A percentile compares a stretch with the other conserved stretches of the same genome.
phyloP scores from a whole-genome alignment of 1,140 invertebrate species.

The Aphelinus certus region DNA sequence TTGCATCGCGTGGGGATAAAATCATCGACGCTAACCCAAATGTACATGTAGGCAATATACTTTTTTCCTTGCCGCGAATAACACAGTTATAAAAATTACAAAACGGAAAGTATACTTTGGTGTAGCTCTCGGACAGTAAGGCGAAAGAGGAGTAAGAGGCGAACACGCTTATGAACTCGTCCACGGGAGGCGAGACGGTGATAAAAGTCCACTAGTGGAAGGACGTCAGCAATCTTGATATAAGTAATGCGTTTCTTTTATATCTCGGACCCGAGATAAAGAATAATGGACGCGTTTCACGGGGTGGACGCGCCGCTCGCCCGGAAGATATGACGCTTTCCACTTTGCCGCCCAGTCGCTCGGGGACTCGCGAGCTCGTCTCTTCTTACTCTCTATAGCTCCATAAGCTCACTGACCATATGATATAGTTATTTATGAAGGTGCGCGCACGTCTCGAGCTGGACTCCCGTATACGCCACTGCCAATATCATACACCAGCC shows the following conservation, averaged over 20 bases:
- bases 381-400: not conserved
- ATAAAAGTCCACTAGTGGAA: slow-evolving; percentile 32
- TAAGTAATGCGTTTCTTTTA: slow-evolving; percentile 63
- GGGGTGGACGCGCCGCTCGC: slow-evolving; percentile 44
- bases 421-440: slow-evolving; percentile 14
- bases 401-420: slow-evolving; percentile 8
- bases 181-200: not conserved
- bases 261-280: slow-evolving; percentile 58
- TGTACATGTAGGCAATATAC: no score
- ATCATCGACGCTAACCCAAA: no score
- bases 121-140: slow-evolving; percentile 1
- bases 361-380: not conserved
- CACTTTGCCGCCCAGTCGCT: slow-evolving; percentile 37
- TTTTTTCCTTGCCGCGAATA: no score
- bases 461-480: no score
- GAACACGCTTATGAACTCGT: not conserved
- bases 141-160: slow-evolving; percentile 29
- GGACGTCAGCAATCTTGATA: slow-evolving; percentile 58
- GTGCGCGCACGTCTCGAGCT: no score
- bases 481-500: no score
- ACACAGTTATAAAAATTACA: slow-evolving; percentile 28
- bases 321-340: slow-evolving; percentile 58
- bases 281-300: slow-evolving; percentile 56
- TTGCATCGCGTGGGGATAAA: no score
- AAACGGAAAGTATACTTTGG: slow-evolving; percentile 25